Conservation (phyloP, 1,140 invertebrate genomes). For the Pararge aegeria region DNA sequence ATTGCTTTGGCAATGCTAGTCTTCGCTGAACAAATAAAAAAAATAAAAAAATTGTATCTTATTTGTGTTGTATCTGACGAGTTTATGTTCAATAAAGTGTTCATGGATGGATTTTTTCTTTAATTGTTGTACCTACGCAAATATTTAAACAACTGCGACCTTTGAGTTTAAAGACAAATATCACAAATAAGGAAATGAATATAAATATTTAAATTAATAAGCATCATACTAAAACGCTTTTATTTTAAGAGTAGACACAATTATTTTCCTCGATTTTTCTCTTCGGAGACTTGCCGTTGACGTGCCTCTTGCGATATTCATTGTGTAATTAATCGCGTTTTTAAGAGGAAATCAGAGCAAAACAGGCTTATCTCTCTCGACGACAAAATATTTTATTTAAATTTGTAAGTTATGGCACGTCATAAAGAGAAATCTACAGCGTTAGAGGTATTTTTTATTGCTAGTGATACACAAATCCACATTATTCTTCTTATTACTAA, state of each 20-base stretch:
- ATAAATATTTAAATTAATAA: slow-evolving; percentile 1
- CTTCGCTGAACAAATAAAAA: too few relatives aligned
- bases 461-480: too few relatives aligned
- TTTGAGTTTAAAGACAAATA: background rate
- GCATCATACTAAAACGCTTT: background rate
- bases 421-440: background rate
- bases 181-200: background rate
- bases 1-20: too few relatives aligned
- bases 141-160: background rate
- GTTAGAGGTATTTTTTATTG: background rate
- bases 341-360: slow-evolving; percentile 2
- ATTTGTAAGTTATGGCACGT: slow-evolving; percentile 2
- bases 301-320: slow-evolving; percentile 6
- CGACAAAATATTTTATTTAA: slow-evolving; percentile 1
- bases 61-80: too few relatives aligned
- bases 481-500: too few relatives aligned
- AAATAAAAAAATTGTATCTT: too few relatives aligned
- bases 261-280: slow-evolving; percentile 9
- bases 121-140: too few relatives aligned
- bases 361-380: slow-evolving; percentile 6
- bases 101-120: too few relatives aligned
- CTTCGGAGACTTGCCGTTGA: background rate
- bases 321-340: slow-evolving; percentile 5
- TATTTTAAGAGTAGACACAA: slow-evolving; percentile 2
- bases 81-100: too few relatives aligned